Base-by-base conservation (phyloP, 2,888 invertebrate species). In the Chouioia cunea region DNA sequence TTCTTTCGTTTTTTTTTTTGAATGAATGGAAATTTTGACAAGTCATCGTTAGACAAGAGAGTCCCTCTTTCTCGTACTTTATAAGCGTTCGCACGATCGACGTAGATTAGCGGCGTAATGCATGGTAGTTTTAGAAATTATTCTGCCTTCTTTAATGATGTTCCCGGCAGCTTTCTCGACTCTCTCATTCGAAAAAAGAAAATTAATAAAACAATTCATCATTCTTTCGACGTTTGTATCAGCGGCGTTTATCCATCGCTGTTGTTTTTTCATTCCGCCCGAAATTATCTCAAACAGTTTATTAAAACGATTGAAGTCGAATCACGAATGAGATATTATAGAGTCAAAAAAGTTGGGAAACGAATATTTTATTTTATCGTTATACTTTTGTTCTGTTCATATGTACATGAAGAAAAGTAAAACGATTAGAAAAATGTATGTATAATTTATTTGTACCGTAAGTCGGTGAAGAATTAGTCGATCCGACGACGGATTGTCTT, bases 401-500 rank as follows among this genome's bases (percentile, higher is more conserved):
- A n/a, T n/a, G n/a, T n/a, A n/a, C n/a, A n/a, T n/a, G 27, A 27
- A 27, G 27, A 27, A 27, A 27, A n/a, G n/a, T 27, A 27, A 27
- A 27, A 27, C 27, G 27, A 27, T 27, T 2, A 6, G 2, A 27
- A 4, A 27, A 2, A 27, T 27, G 6, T 27, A 27, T 6, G 27
- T 27, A 27, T 27, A 27, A 27, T 27, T 2, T 27, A 27, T 27
- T 4, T 27, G 36, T 36, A 36, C 36, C 36, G 36, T 36, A 10
- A 36, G 36, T 36, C 36, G 36, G 36, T 36, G 36, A 36, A 36
- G 36, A 36, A 6, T 3, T 36, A 12, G 12, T 36, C 36, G 36
- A 36, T 10, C 10, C 36, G 27, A 82, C 85, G 84, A 82, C 83
- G 83, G 80, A 82, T 80, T 88, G 89, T 89, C 90, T 90, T 90